Evolutionary conservation across 2,888 invertebrate species (phyloP).

Genomic region (Tenthredo notha): DNA sequence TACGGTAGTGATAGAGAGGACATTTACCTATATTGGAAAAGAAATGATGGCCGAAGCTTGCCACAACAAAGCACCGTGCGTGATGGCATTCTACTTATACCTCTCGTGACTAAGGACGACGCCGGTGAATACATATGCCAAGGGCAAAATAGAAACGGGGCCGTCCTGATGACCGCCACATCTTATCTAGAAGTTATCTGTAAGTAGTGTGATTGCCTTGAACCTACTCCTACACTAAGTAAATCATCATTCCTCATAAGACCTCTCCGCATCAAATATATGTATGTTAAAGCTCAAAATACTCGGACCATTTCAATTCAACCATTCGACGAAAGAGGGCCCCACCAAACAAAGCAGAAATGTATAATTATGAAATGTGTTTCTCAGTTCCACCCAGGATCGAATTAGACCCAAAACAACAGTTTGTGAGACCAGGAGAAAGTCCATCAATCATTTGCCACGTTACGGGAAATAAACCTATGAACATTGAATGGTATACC

Average conservation of each 20-base stretch:
- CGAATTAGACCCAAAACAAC: conserved; percentile 84
- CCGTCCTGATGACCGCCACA: conserved; percentile 80
- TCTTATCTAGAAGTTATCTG: conserved; percentile 82
- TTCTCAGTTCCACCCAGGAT: conserved; percentile 84
- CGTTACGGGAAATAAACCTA: conserved; percentile 87
- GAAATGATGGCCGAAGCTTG: conserved; percentile 85
- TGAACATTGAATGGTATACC: conserved; percentile 87
- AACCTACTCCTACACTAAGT: background rate
- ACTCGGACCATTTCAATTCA: background rate
- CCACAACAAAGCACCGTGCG: conserved; percentile 79
- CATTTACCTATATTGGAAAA: conserved; percentile 84
- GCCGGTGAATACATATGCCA: conserved; percentile 88
- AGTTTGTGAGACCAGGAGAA: conserved; percentile 88
- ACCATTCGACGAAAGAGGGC: background rate
- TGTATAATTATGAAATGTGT: conserved; percentile 34
- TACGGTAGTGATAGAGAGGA: conserved; percentile 63
- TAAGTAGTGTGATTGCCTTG: conserved; percentile 73
- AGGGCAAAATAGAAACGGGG: conserved; percentile 80
- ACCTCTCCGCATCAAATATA: background rate
- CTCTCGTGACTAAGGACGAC: conserved; percentile 83
- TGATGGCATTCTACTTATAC: conserved; percentile 82
- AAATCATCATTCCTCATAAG: background rate
- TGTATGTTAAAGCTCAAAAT: background rate
- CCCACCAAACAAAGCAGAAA: background rate
- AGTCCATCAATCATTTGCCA: conserved; percentile 87